phyloP scores from a whole-genome alignment of 2,113 vertebrate species.

The Phycodurus eques region DNA sequence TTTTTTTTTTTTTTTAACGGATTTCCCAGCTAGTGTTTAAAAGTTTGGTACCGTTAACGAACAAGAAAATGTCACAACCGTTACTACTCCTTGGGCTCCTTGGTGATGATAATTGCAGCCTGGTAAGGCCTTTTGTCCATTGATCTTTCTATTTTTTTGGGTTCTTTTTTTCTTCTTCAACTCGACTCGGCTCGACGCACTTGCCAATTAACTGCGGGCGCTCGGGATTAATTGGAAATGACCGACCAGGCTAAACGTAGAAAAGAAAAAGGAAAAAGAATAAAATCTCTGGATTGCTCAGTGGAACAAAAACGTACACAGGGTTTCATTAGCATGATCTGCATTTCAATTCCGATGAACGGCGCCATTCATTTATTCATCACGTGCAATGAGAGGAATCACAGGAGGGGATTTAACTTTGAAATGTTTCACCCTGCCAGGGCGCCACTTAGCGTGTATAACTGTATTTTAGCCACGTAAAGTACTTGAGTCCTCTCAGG shows the following conservation, averaged over 20 bases:
- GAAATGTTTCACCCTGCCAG: neutral
- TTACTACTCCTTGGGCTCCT: too few relatives aligned
- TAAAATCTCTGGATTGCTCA: slow-evolving; percentile 15
- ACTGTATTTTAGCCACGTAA: too few relatives aligned
- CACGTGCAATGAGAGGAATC: neutral
- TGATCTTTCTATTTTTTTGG: neutral
- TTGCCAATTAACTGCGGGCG: slow-evolving; percentile 39
- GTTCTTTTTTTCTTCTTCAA: too few relatives aligned
- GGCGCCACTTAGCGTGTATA: too few relatives aligned
- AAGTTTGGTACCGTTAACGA: too few relatives aligned
- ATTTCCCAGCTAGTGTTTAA: too few relatives aligned
- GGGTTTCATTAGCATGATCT: slow-evolving; percentile 45
- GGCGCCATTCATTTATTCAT: slow-evolving; percentile 43
- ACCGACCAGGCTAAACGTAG: slow-evolving; percentile 27
- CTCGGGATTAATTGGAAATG: slow-evolving; percentile 51
- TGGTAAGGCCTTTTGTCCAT: too few relatives aligned
- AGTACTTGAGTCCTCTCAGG: too few relatives aligned
- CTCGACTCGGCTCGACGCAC: neutral
- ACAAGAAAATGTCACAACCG: too few relatives aligned
- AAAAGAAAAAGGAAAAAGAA: neutral
- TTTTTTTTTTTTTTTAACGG: too few relatives aligned
- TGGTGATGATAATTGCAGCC: too few relatives aligned
- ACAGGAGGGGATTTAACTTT: neutral
- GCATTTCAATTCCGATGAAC: slow-evolving; percentile 56
- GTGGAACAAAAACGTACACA: slow-evolving; percentile 35